phyloP scores from a whole-genome alignment of 2,113 vertebrate genomes.

The Hyla sarda region DNA sequence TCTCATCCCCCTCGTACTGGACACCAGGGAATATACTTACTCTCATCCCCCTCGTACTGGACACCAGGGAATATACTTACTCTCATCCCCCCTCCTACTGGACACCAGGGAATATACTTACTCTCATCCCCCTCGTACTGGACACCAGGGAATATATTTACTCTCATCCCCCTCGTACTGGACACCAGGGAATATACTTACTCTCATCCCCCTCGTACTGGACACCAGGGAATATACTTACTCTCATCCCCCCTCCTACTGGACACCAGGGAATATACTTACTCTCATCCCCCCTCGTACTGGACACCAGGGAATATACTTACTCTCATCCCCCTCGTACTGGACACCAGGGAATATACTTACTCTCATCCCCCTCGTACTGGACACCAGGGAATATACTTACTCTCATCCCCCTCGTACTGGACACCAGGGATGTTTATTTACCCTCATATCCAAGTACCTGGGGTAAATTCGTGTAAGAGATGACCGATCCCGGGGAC shows the following conservation, averaged over 20 bases:
- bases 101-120: not conserved
- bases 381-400: not conserved
- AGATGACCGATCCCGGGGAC: slow-evolving; percentile 5
- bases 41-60: not conserved
- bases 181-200: not conserved
- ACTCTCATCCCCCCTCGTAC: too few species aligned
- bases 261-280: not conserved
- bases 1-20: not conserved
- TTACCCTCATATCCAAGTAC: too few species aligned
- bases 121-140: too few species aligned
- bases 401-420: not conserved
- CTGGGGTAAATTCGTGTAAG: slow-evolving; percentile 12
- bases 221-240: not conserved
- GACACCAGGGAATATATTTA: not conserved
- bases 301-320: not conserved
- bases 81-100: not conserved
- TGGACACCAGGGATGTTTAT: not conserved
- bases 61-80: not conserved
- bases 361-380: not conserved
- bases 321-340: not conserved
- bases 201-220: not conserved
- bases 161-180: not conserved
- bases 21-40: not conserved
- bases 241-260: not conserved
- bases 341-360: too few species aligned